phyloP scores from a whole-genome alignment of 2,797 vertebrate genomes.

The Leptodactylus fallax region DNA sequence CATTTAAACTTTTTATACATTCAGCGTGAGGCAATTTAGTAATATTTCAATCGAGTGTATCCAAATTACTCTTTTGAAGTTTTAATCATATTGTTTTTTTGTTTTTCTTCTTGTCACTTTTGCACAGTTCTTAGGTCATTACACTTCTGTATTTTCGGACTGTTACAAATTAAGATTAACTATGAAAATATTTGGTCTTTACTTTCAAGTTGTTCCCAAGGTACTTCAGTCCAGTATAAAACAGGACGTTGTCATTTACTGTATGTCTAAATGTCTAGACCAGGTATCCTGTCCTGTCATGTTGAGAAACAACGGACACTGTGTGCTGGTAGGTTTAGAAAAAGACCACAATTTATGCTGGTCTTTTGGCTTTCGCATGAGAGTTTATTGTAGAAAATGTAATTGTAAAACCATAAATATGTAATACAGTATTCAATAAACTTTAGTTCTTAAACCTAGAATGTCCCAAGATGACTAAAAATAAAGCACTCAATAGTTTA shows the following conservation, averaged over 20 bases:
- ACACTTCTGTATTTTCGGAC: background rate
- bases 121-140: background rate
- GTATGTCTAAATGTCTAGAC: constrained; percentile 64
- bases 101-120: background rate
- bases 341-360: background rate
- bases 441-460: background rate
- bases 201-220: constrained; percentile 17
- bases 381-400: background rate
- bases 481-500: background rate
- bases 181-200: constrained; percentile 1
- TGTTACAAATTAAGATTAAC: constrained; percentile 25
- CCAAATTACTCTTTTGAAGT: background rate
- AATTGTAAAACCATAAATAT: too few relatives aligned
- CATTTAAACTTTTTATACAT: too few relatives aligned
- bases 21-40: background rate
- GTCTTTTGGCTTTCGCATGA: background rate
- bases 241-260: constrained; percentile 60
- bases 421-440: too few relatives aligned
- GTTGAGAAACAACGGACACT: constrained; percentile 50
- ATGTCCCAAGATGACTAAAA: background rate
- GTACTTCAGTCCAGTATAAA: constrained; percentile 51
- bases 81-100: background rate
- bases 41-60: background rate
- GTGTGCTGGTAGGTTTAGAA: background rate
- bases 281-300: constrained; percentile 66